A percentile compares a stretch with the other conserved stretches of the same genome.
Evolutionary conservation across 2,113 vertebrate species (phyloP).

Genomic region (Equus quagga): DNA sequence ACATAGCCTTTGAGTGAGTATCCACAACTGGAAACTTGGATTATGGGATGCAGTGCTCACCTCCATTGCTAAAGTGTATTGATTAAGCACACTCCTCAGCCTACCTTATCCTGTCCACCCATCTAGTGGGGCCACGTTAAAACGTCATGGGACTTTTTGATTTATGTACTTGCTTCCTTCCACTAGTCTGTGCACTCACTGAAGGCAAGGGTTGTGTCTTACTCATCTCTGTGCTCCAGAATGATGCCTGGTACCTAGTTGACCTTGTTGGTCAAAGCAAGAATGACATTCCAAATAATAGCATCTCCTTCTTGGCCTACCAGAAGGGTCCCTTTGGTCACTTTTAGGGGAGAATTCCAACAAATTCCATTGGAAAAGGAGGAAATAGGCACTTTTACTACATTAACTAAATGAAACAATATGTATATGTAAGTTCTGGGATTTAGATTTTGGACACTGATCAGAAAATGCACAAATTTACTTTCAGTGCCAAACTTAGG

Average conservation of each 20-base stretch:
- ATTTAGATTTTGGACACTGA: conserved; percentile 62
- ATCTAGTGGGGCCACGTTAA: neutral
- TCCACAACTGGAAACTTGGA: conserved; percentile 32
- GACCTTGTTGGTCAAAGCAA: neutral
- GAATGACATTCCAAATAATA: conserved; percentile 30
- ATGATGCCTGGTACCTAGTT: neutral
- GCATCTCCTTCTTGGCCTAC: neutral
- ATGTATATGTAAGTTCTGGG: neutral
- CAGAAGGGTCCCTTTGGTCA: neutral
- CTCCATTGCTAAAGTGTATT: conserved; percentile 15
- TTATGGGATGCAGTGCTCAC: neutral
- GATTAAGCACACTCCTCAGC: neutral
- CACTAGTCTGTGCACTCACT: neutral
- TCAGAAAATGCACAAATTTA: conserved; percentile 62
- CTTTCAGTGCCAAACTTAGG: conserved; percentile 42
- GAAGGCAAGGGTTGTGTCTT: conserved; percentile 24
- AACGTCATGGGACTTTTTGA: neutral
- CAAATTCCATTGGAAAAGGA: conserved; percentile 41
- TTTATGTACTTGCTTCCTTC: neutral
- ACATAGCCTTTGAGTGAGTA: conserved; percentile 96
- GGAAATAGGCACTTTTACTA: neutral
- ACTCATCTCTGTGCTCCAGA: neutral
- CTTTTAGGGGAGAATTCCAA: neutral
- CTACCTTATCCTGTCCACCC: neutral
- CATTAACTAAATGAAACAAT: conserved; percentile 7